Conservation (phyloP, 2,888 invertebrate species). For the Sphecodes monilicornis region DNA sequence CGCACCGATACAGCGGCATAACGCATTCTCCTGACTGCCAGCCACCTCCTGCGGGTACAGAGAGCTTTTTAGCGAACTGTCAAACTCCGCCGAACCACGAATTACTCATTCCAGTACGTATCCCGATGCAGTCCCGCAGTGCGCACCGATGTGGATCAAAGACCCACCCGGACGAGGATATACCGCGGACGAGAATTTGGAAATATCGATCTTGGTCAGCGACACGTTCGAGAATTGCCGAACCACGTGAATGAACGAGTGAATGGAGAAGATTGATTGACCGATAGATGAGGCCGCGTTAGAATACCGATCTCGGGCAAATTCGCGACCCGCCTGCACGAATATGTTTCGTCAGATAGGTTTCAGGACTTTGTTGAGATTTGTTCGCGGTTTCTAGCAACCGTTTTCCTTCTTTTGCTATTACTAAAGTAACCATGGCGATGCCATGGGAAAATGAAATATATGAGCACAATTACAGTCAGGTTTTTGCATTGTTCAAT, state of each 20-base stretch:
- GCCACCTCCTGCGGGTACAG: conserved; percentile 55
- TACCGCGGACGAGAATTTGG: conserved; percentile 56
- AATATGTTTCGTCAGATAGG: conserved; percentile 31
- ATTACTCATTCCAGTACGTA: conserved; percentile 70
- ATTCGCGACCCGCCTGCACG: conserved; percentile 10
- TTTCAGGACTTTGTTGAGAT: neutral
- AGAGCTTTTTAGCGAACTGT: conserved; percentile 74
- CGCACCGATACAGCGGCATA: conserved; percentile 29
- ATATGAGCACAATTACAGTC: neutral
- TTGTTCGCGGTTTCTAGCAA: neutral
- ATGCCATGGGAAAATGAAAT: neutral
- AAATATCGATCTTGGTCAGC: conserved; percentile 64
- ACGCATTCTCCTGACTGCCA: conserved; percentile 69
- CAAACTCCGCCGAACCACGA: conserved; percentile 71
- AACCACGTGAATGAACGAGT: conserved; percentile 50
- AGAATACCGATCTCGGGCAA: conserved; percentile 49
- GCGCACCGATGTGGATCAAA: conserved; percentile 60
- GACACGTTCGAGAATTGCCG: conserved; percentile 58
- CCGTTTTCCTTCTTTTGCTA: neutral
- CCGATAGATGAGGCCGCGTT: conserved; percentile 41
- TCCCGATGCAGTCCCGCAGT: conserved; percentile 55
- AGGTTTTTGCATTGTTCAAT: neutral
- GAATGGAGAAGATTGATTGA: conserved; percentile 57
- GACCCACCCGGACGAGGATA: conserved; percentile 51
- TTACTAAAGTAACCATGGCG: neutral